Evolutionary conservation across 2,113 vertebrate species (phyloP).

Genomic region (Misgurnus anguillicaudatus): DNA sequence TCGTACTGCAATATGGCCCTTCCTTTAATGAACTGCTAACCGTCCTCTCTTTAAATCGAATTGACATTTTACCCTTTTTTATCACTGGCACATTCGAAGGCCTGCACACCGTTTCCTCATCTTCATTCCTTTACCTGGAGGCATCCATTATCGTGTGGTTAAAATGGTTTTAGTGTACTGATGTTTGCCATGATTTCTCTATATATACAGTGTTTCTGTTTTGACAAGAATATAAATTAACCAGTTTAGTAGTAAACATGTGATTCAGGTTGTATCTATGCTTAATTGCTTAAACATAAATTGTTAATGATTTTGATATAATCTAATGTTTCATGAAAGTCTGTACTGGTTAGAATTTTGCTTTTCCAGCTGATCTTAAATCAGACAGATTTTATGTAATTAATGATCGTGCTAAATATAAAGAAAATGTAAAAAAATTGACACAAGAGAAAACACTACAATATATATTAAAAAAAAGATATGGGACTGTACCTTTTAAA

Average conservation of each 20-base stretch:
- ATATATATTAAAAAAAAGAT: no score
- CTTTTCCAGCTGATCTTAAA: conserved; percentile 57
- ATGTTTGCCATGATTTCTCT: conserved; percentile 12
- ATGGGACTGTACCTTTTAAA: no score
- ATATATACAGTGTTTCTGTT: conserved; percentile 29
- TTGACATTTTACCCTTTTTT: conserved; percentile 61
- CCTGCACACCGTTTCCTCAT: conserved; percentile 38
- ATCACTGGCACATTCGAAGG: conserved; percentile 58
- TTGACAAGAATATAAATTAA: conserved; percentile 27
- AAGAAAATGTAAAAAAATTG: no score
- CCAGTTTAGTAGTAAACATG: conserved; percentile 30
- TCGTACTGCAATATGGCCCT: conserved; percentile 61
- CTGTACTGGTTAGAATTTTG: no score
- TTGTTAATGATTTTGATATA: no score
- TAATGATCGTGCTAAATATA: conserved; percentile 43
- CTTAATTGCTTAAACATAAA: no score
- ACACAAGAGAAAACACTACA: no score
- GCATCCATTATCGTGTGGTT: background rate
- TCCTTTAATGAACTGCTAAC: conserved; percentile 65
- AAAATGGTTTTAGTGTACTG: background rate
- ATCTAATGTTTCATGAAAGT: no score
- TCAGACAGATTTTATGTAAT: conserved; percentile 52
- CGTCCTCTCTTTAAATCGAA: conserved; percentile 60
- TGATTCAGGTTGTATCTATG: background rate
- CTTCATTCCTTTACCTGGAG: conserved; percentile 43